phyloP scores from a whole-genome alignment of 2,888 invertebrate genomes.

The Drosophila bunnanda region DNA sequence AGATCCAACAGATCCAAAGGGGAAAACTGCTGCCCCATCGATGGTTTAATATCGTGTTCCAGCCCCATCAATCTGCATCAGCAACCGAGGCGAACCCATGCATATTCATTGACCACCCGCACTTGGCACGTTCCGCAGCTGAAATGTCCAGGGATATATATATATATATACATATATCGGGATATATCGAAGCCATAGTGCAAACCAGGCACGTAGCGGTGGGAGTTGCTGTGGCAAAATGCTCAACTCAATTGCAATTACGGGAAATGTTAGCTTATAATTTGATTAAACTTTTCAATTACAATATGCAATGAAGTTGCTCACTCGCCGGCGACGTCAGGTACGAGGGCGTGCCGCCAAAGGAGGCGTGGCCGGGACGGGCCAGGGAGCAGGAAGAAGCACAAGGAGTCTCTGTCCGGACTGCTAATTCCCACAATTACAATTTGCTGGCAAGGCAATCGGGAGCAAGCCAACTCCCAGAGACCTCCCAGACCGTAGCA shows the following conservation, averaged over 20 bases:
- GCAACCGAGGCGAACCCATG: conserved; percentile 47
- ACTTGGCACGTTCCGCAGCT: conserved; percentile 46
- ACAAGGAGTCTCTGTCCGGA: conserved; percentile 51
- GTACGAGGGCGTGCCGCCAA: conserved; percentile 35
- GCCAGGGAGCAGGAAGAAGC: conserved; percentile 11
- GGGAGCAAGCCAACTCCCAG: conserved; percentile 51
- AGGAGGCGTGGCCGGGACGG: conserved; percentile 8
- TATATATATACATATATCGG: not conserved
- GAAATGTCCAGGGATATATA: conserved; percentile 1
- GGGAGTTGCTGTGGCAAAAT: conserved; percentile 41
- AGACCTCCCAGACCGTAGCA: conserved; percentile 45
- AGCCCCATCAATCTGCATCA: conserved; percentile 17
- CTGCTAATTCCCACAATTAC: conserved; percentile 79
- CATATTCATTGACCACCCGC: conserved; percentile 72
- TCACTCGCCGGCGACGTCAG: conserved; percentile 32
- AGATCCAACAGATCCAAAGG: not conserved
- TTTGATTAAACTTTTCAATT: conserved; percentile 79
- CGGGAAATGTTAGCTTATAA: conserved; percentile 75
- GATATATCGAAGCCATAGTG: not conserved
- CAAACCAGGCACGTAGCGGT: conserved; percentile 29
- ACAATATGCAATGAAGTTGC: conserved; percentile 79
- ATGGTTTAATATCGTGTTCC: not conserved
- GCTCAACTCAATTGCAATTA: conserved; percentile 72
- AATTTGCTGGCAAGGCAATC: conserved; percentile 78
- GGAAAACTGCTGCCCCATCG: conserved; percentile 2